Base-by-base conservation (phyloP, 2,888 invertebrate species). In the Cerceris rybyensis region DNA sequence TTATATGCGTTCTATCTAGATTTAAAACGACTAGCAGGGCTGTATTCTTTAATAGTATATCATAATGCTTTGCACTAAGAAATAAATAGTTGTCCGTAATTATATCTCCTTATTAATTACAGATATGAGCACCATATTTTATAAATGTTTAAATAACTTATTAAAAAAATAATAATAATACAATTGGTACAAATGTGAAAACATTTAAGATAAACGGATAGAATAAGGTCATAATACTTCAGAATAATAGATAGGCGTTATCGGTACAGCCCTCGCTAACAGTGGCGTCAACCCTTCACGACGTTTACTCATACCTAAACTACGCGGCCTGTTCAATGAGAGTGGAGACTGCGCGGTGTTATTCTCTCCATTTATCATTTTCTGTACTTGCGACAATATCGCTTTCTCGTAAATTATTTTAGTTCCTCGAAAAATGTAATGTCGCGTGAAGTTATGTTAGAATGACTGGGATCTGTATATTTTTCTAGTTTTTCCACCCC, bases 271-370 rank as follows among this genome's bases (percentile, higher is more conserved):
- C 59, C 67, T 78, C 70, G 42, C 2, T 13, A 13, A 14, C 42
- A 9, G 49, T 73, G 58, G 42, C 60, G 63, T 75, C 74, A 70
- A 83, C 63, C 70, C 83, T 72, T 69, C 55, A 28, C 54, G 52
- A n/a, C 43, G 14, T 67, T 67, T 67, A 9, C 16, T 64, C 52
- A 11, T 57, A 75, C 61, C 66, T 54, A 52, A 75, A 68, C 70
- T 71, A 57, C 71, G 58, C 70, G 69, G 67, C 79, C 75, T 60
- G 85, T 83, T 89, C 82, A 81, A 87, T 83, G 83, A 89, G 85
- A 82, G 80, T 83, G 82, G 88, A 88, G 89, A 88, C 85, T 89
- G 89, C 88, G 88, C 88, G 54, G 72, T 83, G 67, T 77, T 54
- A 39, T 49, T n/a, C 57, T 42, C 43, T 43, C 39, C 63, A 58